These are phyloP conservation scores for Linyphia triangularis DNA, from an alignment of 2,888 invertebrate genomes.

Conservation along the genomic window DNA sequence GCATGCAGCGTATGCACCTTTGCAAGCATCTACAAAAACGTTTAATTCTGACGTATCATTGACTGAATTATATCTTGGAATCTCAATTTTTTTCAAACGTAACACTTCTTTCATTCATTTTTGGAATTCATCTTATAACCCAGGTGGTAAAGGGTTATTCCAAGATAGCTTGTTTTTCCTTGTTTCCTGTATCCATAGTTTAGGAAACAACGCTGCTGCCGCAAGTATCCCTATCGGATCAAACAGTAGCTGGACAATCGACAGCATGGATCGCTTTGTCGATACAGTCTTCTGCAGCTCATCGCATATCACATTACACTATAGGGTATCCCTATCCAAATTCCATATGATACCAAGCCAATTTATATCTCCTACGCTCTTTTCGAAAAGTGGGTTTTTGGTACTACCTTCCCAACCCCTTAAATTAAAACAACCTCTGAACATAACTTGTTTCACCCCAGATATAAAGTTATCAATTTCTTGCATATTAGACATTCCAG, in stretches of 20 bases:
- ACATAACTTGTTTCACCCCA: not conserved
- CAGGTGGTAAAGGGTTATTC: not conserved
- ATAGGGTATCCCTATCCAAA: not conserved
- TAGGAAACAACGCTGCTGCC: not conserved
- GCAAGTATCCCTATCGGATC: not conserved
- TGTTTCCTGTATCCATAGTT: not conserved
- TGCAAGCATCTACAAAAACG: not conserved
- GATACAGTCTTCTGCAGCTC: not conserved
- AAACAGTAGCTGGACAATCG: not conserved
- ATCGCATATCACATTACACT: not conserved
- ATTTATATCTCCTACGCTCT: not conserved
- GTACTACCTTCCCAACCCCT: not conserved
- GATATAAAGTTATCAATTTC: not conserved
- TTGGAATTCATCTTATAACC: not conserved
- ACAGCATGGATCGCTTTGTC: constrained; percentile 4
- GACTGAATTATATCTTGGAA: not conserved
- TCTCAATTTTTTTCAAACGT: not conserved
- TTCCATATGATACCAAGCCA: not conserved
- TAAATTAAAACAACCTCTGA: not conserved
- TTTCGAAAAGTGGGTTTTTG: not conserved
- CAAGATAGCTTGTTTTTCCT: not conserved
- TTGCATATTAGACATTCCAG: not conserved
- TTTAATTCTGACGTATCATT: not conserved
- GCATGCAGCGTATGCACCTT: not conserved
- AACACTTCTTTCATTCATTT: not conserved